Evolutionary conservation across 2,113 vertebrate species (phyloP), one percentile per base, ranked within the genome.

Genomic region (Tachuris rubrigastra): DNA sequence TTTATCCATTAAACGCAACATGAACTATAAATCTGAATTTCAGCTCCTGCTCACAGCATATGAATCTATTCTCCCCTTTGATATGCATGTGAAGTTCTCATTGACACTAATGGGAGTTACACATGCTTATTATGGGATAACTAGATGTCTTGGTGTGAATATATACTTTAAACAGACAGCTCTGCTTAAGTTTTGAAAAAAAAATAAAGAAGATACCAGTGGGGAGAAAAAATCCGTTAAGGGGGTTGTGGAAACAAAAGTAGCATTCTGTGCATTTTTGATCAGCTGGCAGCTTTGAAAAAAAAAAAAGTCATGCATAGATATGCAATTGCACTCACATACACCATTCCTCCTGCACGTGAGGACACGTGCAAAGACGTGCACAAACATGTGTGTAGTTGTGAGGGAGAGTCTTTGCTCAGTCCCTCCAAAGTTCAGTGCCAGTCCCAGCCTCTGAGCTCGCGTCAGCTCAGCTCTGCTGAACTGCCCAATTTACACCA

Each of bases 11-110:
- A 98, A 98, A 97, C 37, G 55, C 96, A 97, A 96, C 79, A 74
- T 66, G 93, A 96, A 94, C 94, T 93, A 93, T 97, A 98, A 98
- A 98, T 97, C 97, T 97, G 96, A 97, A 97, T 97, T 97, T 97
- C 95, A 96, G 95, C 96, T 97, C 90, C 92, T 93, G 94, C 96
- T 96, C 90, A 53, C 85, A 96, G 96, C 82, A 55, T 93, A 96
- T 90, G 94, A 97, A 96, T 97, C 97, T 97, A 41, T 97, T 97
- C 96, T 96, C 65, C 84, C 80, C 93, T 97, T 97, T 97, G 96
- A 97, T 92, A 96, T 85, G 94, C 96, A 95, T 86, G 95, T 80
- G 91, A 93, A 95, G 96, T 86, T 98, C 96, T 96, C 97, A 97
- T 81, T 97, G 97, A 96, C 91, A 95, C 76, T 92, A 85, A 95